These are phyloP conservation scores for Micropterix aruncella DNA, from an alignment of 2,888 invertebrate species.

Conservation along the genomic window DNA sequence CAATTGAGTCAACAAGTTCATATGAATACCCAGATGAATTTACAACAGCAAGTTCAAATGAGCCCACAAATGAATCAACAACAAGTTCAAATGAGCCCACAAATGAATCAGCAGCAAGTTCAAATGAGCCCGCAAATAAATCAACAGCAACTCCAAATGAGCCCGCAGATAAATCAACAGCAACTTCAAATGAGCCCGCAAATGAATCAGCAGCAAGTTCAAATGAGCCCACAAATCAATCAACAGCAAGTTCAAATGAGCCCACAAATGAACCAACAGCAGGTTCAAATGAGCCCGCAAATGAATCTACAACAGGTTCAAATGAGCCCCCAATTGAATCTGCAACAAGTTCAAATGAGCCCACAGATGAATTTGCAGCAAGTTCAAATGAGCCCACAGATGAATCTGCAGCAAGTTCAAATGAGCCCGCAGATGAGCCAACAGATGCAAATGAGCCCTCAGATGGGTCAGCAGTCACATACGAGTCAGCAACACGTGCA, in stretches of 20 bases:
- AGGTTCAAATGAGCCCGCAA: conserved; percentile 5
- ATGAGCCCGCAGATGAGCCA: conserved; percentile 24
- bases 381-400: conserved; percentile 20
- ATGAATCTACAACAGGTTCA: conserved; percentile 17
- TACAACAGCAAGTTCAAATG: conserved; percentile 19
- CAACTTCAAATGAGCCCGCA: not conserved
- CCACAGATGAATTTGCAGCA: no score
- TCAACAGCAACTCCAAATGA: conserved; percentile 24
- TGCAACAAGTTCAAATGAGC: conserved; percentile 13
- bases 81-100: conserved; percentile 31
- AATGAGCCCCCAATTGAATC: conserved; percentile 22
- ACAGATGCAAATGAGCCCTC: conserved; percentile 16
- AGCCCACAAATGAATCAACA: conserved; percentile 27
- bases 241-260: not conserved
- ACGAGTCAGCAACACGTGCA: not conserved
- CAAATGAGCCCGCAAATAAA: conserved; percentile 24
- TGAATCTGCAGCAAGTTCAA: conserved; percentile 23
- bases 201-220: not conserved
- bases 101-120: conserved; percentile 19
- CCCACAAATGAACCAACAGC: no score
- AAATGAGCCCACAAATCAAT: not conserved
- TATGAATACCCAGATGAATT: conserved; percentile 13
- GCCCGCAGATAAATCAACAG: not conserved
- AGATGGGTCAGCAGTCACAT: not conserved
- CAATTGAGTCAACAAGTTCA: conserved; percentile 12